Conservation (phyloP, 1,140 invertebrate genomes). For the Drosophila micromelanica region DNA sequence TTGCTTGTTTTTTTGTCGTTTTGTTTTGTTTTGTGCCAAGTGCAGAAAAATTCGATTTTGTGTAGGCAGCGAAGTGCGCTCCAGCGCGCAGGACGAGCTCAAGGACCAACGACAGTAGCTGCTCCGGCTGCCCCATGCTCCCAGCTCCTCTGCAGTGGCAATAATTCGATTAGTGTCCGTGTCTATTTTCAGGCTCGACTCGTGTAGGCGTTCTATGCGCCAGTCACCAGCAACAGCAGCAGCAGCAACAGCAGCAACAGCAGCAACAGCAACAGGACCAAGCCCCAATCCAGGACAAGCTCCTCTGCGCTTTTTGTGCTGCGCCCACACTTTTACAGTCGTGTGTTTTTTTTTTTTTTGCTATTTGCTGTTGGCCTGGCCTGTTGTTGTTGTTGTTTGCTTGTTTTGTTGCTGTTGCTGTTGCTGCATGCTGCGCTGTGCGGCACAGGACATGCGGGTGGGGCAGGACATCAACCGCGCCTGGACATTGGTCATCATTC, state of each 20-base stretch:
- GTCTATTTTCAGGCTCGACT: conserved; percentile 79
- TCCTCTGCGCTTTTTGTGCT: conserved; percentile 22
- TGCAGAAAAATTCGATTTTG: conserved; percentile 52
- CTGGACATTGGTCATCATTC: conserved; percentile 82
- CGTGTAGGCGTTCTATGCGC: conserved; percentile 42
- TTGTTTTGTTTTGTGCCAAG: conserved; percentile 13
- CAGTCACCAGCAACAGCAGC: conserved; percentile 4
- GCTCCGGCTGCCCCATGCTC: background rate
- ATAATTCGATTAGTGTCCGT: conserved; percentile 81
- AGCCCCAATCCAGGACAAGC: conserved; percentile 14
- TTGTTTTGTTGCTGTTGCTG: conserved; percentile 14
- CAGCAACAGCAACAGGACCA: background rate
- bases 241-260: background rate
- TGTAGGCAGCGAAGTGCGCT: conserved; percentile 49
- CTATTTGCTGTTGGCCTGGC: conserved; percentile 11
- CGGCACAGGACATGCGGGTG: conserved; percentile 33
- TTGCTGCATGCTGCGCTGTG: conserved; percentile 63
- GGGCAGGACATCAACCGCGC: conserved; percentile 64
- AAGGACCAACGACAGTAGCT: conserved; percentile 19
- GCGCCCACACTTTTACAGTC: conserved; percentile 40
- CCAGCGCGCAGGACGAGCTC: conserved; percentile 43
- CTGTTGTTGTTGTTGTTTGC: conserved; percentile 7
- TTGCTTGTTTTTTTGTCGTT: background rate
- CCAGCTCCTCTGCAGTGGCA: conserved; percentile 75
- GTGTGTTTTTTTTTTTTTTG: too few relatives aligned